A percentile compares a stretch with the other conserved stretches of the same genome.
These are phyloP conservation scores for Caenorhabditis japonica DNA, from an alignment of 2,888 invertebrate species.

Conservation along the genomic window DNA sequence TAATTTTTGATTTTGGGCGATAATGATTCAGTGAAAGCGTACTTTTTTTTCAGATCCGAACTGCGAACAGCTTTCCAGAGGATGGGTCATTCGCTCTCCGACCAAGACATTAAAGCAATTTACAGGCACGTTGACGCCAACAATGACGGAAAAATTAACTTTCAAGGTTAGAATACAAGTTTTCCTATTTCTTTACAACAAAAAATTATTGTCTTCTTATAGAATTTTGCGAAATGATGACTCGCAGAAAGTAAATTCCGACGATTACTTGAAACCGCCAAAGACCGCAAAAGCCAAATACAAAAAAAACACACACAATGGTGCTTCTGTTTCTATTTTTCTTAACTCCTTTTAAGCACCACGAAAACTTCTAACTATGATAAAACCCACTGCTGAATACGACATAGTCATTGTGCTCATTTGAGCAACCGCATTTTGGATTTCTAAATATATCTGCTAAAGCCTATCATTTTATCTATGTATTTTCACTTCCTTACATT, in stretches of 20 bases:
- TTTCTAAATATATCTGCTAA: background rate
- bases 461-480: background rate
- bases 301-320: background rate
- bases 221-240: slow-evolving; percentile 77
- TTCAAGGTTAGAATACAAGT: slow-evolving; percentile 64
- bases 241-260: slow-evolving; percentile 64
- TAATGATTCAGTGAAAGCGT: background rate
- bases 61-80: slow-evolving; percentile 78
- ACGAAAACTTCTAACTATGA: slow-evolving; percentile 6
- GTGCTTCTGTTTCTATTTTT: background rate
- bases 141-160: slow-evolving; percentile 77
- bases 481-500: slow-evolving; percentile 1
- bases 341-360: background rate
- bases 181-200: background rate
- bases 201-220: slow-evolving; percentile 39
- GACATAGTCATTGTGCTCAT: slow-evolving; percentile 41
- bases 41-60: slow-evolving; percentile 66
- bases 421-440: slow-evolving; percentile 6
- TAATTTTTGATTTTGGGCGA: too few species aligned
- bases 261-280: background rate
- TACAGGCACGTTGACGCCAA: slow-evolving; percentile 78
- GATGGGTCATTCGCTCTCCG: slow-evolving; percentile 77
- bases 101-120: slow-evolving; percentile 77
- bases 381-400: slow-evolving; percentile 31
- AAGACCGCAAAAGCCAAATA: slow-evolving; percentile 20